Conservation (phyloP, 2,888 invertebrate genomes). For the Drosophila neotestacea region DNA sequence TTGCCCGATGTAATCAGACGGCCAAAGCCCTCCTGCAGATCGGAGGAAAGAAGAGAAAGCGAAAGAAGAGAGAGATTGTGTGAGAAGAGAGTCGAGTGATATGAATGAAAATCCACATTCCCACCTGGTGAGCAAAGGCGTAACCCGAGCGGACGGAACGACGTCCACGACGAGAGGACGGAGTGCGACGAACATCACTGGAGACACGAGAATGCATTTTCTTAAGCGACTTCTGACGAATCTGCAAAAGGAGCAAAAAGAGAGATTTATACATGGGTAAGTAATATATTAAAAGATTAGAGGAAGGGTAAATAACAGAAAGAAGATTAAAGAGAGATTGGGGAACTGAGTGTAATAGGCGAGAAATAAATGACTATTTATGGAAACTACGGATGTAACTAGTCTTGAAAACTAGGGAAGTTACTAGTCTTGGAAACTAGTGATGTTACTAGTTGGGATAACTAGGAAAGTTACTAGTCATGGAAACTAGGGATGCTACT, state of each 20-base stretch:
- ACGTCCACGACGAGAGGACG: constrained; percentile 94
- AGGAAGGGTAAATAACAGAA: no score
- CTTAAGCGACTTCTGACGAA: constrained; percentile 92
- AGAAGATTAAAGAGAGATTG: not conserved
- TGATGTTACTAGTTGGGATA: no score
- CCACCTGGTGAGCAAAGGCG: constrained; percentile 97
- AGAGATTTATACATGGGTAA: not conserved
- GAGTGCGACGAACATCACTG: constrained; percentile 92
- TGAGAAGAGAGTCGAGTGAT: not conserved
- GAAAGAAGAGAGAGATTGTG: not conserved
- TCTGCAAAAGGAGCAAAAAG: constrained; percentile 85
- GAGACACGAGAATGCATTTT: constrained; percentile 90
- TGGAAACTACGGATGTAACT: no score
- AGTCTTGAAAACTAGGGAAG: no score
- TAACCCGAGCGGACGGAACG: constrained; percentile 98
- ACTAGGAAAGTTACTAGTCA: no score
- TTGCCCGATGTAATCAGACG: constrained; percentile 98
- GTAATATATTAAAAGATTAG: not conserved
- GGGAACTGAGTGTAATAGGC: no score
- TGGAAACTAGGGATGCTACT: no score
- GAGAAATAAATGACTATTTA: no score
- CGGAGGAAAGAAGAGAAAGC: not conserved
- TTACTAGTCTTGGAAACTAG: no score
- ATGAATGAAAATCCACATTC: not conserved
- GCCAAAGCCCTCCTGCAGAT: constrained; percentile 93